Evolutionary conservation across 2,888 invertebrate species (phyloP).

Genomic region (Clivina fossor): DNA sequence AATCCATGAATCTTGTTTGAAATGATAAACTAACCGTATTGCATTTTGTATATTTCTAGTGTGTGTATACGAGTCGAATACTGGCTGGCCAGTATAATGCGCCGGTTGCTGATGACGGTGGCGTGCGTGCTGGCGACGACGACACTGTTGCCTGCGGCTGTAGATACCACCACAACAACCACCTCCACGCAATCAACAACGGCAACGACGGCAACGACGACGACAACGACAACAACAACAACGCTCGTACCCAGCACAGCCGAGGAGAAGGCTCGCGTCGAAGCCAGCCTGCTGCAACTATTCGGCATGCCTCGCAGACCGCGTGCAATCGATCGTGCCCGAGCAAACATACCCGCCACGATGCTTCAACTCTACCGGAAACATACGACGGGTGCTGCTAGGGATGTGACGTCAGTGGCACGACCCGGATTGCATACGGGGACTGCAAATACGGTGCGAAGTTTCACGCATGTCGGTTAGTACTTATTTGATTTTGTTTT

Average conservation of each 20-base stretch:
- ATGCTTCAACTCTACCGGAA: conserved; percentile 77
- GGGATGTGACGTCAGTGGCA: conserved; percentile 65
- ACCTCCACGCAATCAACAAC: neutral
- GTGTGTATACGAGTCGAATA: too few species aligned
- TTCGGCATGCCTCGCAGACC: conserved; percentile 63
- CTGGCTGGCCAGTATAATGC: conserved; percentile 52
- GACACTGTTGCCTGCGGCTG: conserved; percentile 37
- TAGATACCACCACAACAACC: conserved; percentile 39
- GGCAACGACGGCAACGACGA: neutral
- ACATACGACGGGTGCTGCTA: conserved; percentile 67
- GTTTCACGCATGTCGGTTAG: conserved; percentile 77
- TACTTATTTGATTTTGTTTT: too few species aligned
- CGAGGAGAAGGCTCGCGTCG: too few species aligned
- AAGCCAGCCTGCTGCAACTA: conserved; percentile 63
- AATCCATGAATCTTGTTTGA: too few species aligned
- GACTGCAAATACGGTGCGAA: conserved; percentile 82
- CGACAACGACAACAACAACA: neutral
- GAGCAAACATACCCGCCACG: conserved; percentile 72
- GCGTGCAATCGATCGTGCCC: conserved; percentile 53
- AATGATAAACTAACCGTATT: too few species aligned
- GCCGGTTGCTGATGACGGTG: conserved; percentile 58
- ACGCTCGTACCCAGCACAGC: too few species aligned
- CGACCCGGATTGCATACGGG: conserved; percentile 69
- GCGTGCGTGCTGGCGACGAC: conserved; percentile 45
- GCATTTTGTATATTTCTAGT: too few species aligned